Percentiles rank a stretch among this genome's conserved stretches.
These are phyloP conservation scores for Enteromius viviparus DNA, from an alignment of 2,797 vertebrate species.

Conservation along the genomic window DNA sequence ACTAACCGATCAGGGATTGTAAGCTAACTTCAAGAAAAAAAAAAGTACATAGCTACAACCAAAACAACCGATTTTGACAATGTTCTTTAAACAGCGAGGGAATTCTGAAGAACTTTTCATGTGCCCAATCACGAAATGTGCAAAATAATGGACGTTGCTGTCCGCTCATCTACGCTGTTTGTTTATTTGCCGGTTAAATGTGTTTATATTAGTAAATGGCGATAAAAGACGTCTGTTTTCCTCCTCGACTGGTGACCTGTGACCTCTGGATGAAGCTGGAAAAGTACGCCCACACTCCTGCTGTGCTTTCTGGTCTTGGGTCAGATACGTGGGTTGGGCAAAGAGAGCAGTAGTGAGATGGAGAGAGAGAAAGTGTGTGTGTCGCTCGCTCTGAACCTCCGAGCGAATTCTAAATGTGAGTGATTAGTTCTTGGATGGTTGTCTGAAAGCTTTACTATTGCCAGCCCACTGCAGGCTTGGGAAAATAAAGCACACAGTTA, in stretches of 20 bases:
- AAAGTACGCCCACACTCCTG: slow-evolving; percentile 69
- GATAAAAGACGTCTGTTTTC: slow-evolving; percentile 65
- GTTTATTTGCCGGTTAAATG: slow-evolving; percentile 58
- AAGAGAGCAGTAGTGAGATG: slow-evolving; percentile 28
- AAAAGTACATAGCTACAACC: background rate
- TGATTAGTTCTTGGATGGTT: slow-evolving; percentile 55
- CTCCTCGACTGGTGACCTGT: slow-evolving; percentile 64
- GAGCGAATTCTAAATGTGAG: slow-evolving; percentile 53
- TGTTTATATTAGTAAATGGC: slow-evolving; percentile 61
- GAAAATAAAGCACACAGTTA: slow-evolving; percentile 21
- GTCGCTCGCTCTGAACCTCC: slow-evolving; percentile 46
- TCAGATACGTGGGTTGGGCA: slow-evolving; percentile 68
- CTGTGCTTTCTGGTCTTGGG: slow-evolving; percentile 61
- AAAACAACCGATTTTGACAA: slow-evolving; percentile 22
- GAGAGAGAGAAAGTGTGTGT: slow-evolving; percentile 12
- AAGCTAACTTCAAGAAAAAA: background rate
- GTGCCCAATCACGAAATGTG: background rate
- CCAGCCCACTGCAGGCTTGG: slow-evolving; percentile 24
- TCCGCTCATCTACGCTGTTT: slow-evolving; percentile 48
- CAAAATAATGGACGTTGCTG: slow-evolving; percentile 35
- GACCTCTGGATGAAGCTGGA: slow-evolving; percentile 63
- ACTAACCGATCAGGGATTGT: slow-evolving; percentile 9
- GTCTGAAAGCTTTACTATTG: slow-evolving; percentile 52
- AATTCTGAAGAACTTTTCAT: slow-evolving; percentile 5
- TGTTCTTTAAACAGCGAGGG: background rate